These are phyloP conservation scores for Psilopsiagon aurifrons DNA, from an alignment of 2,113 vertebrate genomes.

Conservation along the genomic window DNA sequence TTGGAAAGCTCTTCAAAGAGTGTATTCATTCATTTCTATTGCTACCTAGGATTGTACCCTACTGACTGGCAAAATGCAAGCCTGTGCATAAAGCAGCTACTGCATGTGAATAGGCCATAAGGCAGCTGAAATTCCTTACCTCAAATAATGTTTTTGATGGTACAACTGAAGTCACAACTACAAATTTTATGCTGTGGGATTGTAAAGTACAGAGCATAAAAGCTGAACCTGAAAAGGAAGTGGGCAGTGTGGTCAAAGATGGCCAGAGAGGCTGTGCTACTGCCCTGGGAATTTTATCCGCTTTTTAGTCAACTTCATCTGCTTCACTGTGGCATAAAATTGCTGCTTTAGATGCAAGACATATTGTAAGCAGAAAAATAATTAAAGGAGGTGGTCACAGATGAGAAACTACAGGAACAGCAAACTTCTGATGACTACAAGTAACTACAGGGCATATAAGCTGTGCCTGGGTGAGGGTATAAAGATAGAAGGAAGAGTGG, in stretches of 20 bases:
- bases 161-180: neutral
- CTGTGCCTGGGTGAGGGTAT: neutral
- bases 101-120: accelerated
- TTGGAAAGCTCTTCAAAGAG: neutral
- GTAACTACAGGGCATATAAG: neutral
- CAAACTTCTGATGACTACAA: neutral
- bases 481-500: neutral
- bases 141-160: neutral
- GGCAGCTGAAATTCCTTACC: neutral
- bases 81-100: neutral
- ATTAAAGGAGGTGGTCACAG: neutral
- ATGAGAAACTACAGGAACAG: neutral
- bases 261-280: neutral
- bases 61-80: neutral
- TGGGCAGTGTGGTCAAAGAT: accelerated
- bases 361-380: neutral
- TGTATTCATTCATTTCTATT: accelerated
- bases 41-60: neutral
- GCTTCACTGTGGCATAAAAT: neutral
- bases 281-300: neutral
- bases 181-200: neutral
- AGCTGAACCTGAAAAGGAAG: neutral
- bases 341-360: neutral
- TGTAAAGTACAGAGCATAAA: neutral
- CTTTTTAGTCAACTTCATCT: neutral